Base-by-base conservation (phyloP, 2,797 vertebrate species). In the Cryptoprocta ferox region DNA sequence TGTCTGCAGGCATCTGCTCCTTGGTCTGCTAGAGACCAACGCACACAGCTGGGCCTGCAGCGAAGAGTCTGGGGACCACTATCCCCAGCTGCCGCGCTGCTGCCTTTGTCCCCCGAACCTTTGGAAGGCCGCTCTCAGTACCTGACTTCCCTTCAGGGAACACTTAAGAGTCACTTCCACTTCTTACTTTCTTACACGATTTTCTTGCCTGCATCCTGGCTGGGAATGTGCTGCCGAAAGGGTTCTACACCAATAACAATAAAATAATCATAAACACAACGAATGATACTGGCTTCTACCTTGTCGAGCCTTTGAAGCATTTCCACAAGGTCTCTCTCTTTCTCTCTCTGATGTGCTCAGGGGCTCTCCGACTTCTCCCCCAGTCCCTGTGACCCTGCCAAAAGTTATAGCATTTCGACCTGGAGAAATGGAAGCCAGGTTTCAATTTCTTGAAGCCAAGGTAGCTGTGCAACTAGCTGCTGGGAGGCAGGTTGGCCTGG, bases 291-390 rank as follows among this genome's bases (percentile, higher is more conserved):
- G 84, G 83, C 66, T 73, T 92, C 66, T 94, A 53, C 87, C 79
- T 87, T 53, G 92, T 93, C 1, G 11, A 78, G 79, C 65, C 89
- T 94, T 91, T 83, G 84, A 94, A 97, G 89, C 56, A 84, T 82
- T 93, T 96, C 96, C 84, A 21, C 90, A 87, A 70, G 30, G 30
- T 65, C 53, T 88, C 56, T 42, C 79, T 70, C n/a, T 68, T 15
- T 65, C 53, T 89, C 59, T 61, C 83, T 66, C 32, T 73, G 90
- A 97, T 95, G 82, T 65, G 53, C 66, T 96, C 35, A 0, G 48
- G 73, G 84, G 53, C 73, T 48, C 61, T 91, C 59, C 86, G 85
- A 66, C 76, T 91, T 96, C 97, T 80, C 93, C 73, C 79, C 65
- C 88, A 68, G 50, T 80, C 78, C 84, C 95, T 80, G 61, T 5